Conservation (phyloP, 2,113 vertebrate genomes). For the Myanophis thanlyinensis region DNA sequence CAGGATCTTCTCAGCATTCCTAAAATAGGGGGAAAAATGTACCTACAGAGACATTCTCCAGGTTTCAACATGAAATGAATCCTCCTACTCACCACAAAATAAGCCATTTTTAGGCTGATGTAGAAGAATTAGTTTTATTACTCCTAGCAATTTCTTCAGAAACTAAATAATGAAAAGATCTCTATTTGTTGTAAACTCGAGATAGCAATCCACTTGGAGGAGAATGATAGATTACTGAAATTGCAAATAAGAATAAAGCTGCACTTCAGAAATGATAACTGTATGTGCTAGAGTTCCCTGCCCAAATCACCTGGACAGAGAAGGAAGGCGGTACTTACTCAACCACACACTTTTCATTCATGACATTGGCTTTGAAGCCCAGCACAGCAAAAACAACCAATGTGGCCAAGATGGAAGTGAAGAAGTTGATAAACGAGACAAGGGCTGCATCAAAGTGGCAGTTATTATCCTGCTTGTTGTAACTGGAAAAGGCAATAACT, state of each 20-base stretch:
- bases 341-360: slow-evolving; percentile 98
- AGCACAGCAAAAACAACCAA: slow-evolving; percentile 97
- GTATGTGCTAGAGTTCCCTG: neutral
- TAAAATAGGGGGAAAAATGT: slow-evolving; percentile 52
- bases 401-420: slow-evolving; percentile 94
- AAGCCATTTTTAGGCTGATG: neutral
- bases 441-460: slow-evolving; percentile 95
- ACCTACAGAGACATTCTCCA: neutral
- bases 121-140: neutral
- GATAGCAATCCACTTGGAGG: neutral
- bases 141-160: neutral
- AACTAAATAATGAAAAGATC: neutral
- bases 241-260: neutral
- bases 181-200: neutral
- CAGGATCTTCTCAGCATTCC: slow-evolving; percentile 95
- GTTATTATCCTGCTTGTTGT: slow-evolving; percentile 99
- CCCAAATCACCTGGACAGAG: neutral
- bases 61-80: neutral
- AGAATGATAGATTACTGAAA: neutral
- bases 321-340: slow-evolving; percentile 79
- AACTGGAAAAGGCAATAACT: slow-evolving; percentile 98
- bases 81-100: neutral
- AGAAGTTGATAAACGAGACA: slow-evolving; percentile 95
- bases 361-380: slow-evolving; percentile 98
- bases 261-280: neutral